Conservation (phyloP, 2,113 vertebrate species). For the Perccottus glenii region DNA sequence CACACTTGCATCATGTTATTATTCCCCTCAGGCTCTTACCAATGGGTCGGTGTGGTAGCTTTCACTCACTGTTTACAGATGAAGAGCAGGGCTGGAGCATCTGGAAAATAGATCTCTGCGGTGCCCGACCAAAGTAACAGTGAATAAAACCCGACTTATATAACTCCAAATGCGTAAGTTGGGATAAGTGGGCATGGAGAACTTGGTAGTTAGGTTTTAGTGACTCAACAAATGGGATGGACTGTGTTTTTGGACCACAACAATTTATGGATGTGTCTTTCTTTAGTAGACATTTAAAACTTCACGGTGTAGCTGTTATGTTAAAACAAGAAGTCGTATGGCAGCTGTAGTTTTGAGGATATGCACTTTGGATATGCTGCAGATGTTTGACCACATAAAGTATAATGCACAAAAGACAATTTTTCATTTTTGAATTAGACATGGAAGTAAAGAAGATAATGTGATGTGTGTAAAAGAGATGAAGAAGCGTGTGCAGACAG, state of each 20-base stretch:
- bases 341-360: too few species aligned
- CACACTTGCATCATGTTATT: conserved; percentile 60
- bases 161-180: conserved; percentile 53
- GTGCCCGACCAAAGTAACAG: conserved; percentile 50
- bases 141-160: conserved; percentile 46
- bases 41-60: conserved; percentile 42
- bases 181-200: conserved; percentile 48
- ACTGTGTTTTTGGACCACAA: conserved; percentile 26
- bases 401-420: too few species aligned
- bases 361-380: too few species aligned
- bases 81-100: conserved; percentile 28
- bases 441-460: too few species aligned
- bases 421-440: too few species aligned
- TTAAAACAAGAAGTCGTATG: too few species aligned
- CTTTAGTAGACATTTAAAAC: too few species aligned
- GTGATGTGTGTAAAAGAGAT: too few species aligned
- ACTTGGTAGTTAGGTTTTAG: conserved; percentile 62
- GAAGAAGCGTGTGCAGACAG: too few species aligned
- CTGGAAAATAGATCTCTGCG: conserved; percentile 64
- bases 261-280: conserved; percentile 10
- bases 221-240: conserved; percentile 59
- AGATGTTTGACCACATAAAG: too few species aligned
- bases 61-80: conserved; percentile 38
- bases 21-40: conserved; percentile 52
- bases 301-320: too few species aligned